These are phyloP conservation scores for Macroglossus sobrinus DNA, from an alignment of 2,113 vertebrate species.

Conservation along the genomic window DNA sequence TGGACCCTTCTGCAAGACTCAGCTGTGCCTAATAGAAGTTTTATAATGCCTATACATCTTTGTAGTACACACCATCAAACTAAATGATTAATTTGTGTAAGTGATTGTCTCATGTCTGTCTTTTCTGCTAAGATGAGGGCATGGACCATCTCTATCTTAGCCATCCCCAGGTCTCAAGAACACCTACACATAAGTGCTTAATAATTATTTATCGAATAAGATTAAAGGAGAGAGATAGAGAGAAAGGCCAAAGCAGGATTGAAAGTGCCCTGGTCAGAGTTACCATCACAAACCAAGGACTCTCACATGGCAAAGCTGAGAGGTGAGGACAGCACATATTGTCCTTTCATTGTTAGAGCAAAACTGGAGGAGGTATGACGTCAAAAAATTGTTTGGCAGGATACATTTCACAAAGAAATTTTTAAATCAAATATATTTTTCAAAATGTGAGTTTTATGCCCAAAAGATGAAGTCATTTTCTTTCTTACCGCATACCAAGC, in stretches of 20 bases:
- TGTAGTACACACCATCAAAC: neutral
- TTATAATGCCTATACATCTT: neutral
- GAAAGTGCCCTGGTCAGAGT: neutral
- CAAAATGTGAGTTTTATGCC: neutral
- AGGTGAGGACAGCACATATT: neutral
- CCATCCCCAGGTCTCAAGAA: neutral
- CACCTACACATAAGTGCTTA: neutral
- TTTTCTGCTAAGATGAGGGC: neutral
- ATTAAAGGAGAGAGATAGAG: neutral
- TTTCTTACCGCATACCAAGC: neutral
- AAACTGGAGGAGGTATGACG: neutral
- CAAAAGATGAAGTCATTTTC: constrained; percentile 14
- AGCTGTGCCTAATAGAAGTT: neutral
- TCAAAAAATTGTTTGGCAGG: neutral
- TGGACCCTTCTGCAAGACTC: neutral
- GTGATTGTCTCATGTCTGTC: neutral
- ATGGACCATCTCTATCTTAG: neutral
- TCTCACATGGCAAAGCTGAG: neutral
- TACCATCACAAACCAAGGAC: neutral
- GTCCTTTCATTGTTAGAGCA: neutral
- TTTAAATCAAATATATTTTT: neutral
- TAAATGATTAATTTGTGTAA: neutral
- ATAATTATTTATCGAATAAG: neutral
- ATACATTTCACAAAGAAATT: neutral
- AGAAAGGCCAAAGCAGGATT: neutral